phyloP scores from a whole-genome alignment of 92 coral and sea anemone species.

The Plumapathes pennacea region DNA sequence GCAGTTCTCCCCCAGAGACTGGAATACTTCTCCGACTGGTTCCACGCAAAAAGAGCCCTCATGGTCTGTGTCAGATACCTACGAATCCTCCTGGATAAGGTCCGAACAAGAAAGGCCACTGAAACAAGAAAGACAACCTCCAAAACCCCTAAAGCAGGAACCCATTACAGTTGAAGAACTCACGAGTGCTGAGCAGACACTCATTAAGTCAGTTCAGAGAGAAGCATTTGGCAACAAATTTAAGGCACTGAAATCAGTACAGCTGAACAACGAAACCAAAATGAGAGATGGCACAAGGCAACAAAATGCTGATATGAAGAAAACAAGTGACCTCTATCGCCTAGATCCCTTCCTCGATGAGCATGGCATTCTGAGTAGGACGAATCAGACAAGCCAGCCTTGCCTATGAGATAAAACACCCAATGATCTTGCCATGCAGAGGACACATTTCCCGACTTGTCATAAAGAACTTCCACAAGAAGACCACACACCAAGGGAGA shows the following conservation, averaged over 20 bases:
- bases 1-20: too few species aligned
- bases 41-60: too few species aligned
- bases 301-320: conserved; percentile 14
- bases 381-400: conserved; percentile 15
- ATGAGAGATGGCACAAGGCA: background rate
- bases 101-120: too few species aligned
- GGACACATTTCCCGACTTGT: conserved; percentile 22
- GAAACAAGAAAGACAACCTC: background rate
- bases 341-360: conserved; percentile 44
- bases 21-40: too few species aligned
- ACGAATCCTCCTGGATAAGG: too few species aligned
- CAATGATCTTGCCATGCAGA: conserved; percentile 22
- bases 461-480: conserved; percentile 29
- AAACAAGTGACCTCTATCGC: conserved; percentile 25
- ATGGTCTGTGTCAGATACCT: too few species aligned
- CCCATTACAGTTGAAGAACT: conserved; percentile 12
- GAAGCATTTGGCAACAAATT: conserved; percentile 11
- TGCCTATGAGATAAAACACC: conserved; percentile 23
- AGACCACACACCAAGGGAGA: conserved; percentile 34
- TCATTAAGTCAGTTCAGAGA: conserved; percentile 1
- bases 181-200: conserved; percentile 1
- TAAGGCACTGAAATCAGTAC: conserved; percentile 1
- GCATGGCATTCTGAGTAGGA: conserved; percentile 34
- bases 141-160: background rate
- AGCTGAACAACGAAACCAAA: background rate